Evolutionary conservation across 2,888 invertebrate genomes (phyloP), one percentile per base, ranked within the genome.

Genomic region (Clostera curtula): DNA sequence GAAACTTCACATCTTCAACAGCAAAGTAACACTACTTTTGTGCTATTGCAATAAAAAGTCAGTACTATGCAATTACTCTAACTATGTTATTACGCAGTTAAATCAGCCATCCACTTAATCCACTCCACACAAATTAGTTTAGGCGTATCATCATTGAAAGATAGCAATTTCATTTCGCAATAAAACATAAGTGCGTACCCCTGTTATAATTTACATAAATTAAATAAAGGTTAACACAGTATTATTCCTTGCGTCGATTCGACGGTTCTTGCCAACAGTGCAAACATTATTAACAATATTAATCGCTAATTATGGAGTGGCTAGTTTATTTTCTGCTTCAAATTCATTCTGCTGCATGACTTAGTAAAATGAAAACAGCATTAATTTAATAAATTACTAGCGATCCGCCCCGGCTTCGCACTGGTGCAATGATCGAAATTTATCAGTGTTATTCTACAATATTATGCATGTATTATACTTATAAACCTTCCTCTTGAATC

Each of bases 121-220:
- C 14, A 14, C 20, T 19, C 10, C 11, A 26, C 27, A 40, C 22
- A 22, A 23, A 19, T 32, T 43, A 33, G 20, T 36, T 41, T 34
- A 12, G 4, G 26, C 25, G 15, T 24, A 26, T 33, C 22, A 27
- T 31, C 38, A 40, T 32, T 37, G 29, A 36, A 21, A 44, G 44
- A 51, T 48, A 49, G 43, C 40, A 35, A 56, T 47, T 37, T 35
- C 39, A 31, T 46, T 50, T 48, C 28, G 42, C 50, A 49, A 48
- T 42, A 45, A 51, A 52, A 49, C 36, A 47, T 38, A 48, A 43
- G 42, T 34, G 38, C 33, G 36, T 51, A 49, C 44, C 50, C 31
- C 43, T 44, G 36, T 54, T 48, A 61, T 64, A 64, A 73, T 75
- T 66, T 69, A 49, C 74, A 74, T 75, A 66, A 64, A 70, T 75